These are phyloP conservation scores for Sanderia malayensis DNA, from an alignment of 30 jellyfish, hydroid and myxozoan genomes.

Conservation along the genomic window DNA sequence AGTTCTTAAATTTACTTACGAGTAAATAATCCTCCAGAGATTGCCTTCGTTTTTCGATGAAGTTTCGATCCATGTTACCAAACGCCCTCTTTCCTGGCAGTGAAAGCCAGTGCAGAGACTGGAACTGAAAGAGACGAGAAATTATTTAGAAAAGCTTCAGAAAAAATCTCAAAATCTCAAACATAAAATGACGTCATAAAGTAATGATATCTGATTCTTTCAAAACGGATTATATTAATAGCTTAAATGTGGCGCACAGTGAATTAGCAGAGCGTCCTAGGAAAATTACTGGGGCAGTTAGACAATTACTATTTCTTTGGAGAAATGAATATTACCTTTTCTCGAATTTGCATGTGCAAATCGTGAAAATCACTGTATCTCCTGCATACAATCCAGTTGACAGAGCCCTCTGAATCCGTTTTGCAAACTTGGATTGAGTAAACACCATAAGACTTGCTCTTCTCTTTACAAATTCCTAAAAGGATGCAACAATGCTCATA, in stretches of 20 bases:
- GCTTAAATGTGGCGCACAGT: too few species aligned
- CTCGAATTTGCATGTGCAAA: slow-evolving; percentile 84
- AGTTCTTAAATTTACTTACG: slow-evolving; percentile 40
- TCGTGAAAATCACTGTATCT: slow-evolving; percentile 96
- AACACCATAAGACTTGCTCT: slow-evolving; percentile 72
- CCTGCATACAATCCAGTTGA: slow-evolving; percentile 87
- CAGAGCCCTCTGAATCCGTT: slow-evolving; percentile 84
- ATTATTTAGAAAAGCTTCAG: too few species aligned
- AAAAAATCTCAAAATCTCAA: too few species aligned
- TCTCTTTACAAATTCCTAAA: slow-evolving; percentile 71
- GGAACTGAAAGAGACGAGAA: too few species aligned
- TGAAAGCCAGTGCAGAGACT: slow-evolving; percentile 46
- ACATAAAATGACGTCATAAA: too few species aligned
- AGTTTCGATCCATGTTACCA: slow-evolving; percentile 88
- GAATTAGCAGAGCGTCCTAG: too few species aligned
- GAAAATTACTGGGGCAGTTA: neutral
- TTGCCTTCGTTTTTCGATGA: slow-evolving; percentile 83
- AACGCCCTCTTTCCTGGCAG: slow-evolving; percentile 88
- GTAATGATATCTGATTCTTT: too few species aligned
- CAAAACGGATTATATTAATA: too few species aligned
- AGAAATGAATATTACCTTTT: slow-evolving; percentile 45
- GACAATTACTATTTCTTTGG: neutral
- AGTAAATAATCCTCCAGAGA: slow-evolving; percentile 80
- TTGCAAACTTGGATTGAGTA: slow-evolving; percentile 93
- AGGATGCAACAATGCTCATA: too few species aligned